Evolutionary conservation across 2,888 invertebrate genomes (phyloP).

Genomic region (Drosophila incognita): DNA sequence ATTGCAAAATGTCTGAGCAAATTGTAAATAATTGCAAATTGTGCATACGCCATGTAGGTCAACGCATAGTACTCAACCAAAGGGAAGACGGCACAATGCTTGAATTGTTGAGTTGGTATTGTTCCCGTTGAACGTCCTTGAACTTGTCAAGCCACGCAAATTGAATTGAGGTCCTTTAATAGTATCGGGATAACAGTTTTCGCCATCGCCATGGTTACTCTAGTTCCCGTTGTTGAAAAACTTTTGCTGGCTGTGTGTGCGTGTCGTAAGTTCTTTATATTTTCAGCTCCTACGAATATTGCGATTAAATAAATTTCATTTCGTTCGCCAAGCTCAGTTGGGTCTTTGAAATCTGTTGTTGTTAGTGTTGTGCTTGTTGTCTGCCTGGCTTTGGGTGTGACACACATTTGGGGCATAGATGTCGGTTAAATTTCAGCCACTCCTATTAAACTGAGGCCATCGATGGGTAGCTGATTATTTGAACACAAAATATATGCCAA

Average conservation of each 20-base stretch:
- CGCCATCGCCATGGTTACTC: slow-evolving; percentile 65
- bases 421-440: slow-evolving; percentile 46
- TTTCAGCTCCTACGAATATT: slow-evolving; percentile 32
- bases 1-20: slow-evolving; percentile 9
- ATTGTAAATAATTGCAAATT: slow-evolving; percentile 21
- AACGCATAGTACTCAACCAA: not conserved
- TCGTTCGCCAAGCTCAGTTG: slow-evolving; percentile 18
- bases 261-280: slow-evolving; percentile 49
- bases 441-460: slow-evolving; percentile 32
- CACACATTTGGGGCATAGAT: slow-evolving; percentile 60
- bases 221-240: slow-evolving; percentile 43
- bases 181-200: slow-evolving; percentile 70
- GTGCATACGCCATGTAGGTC: slow-evolving; percentile 60
- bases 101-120: slow-evolving; percentile 8
- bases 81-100: not conserved
- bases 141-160: slow-evolving; percentile 68
- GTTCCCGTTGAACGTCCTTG: slow-evolving; percentile 74
- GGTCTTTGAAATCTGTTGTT: slow-evolving; percentile 7
- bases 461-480: slow-evolving; percentile 47
- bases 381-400: slow-evolving; percentile 62
- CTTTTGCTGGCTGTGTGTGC: slow-evolving; percentile 47
- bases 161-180: slow-evolving; percentile 41
- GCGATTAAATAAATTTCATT: slow-evolving; percentile 36
- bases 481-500: slow-evolving; percentile 29
- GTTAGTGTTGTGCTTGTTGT: slow-evolving; percentile 21